Evolutionary conservation across 2,113 vertebrate species (phyloP), one percentile per base, ranked within the genome.

Genomic region (Uria lomvia): DNA sequence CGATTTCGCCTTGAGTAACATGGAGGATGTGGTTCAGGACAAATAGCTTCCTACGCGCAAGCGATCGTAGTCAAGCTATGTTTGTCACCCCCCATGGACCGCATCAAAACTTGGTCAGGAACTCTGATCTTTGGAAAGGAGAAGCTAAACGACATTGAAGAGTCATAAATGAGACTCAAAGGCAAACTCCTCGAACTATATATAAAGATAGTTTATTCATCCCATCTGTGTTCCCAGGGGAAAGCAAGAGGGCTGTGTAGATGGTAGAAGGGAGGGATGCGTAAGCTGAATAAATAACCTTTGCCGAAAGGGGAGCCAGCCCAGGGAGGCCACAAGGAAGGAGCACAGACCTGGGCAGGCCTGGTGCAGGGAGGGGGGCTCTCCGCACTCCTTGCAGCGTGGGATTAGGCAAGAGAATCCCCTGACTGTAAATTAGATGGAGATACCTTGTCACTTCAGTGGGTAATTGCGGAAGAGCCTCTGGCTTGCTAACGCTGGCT

Each of bases 401-500:
- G 21, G 45, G 30, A 68, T n/a, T 34, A 45, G 32, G 40, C 43
- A 78, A 26, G 65, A 75, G 16, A 45, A 40, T 12, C 12, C 8
- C 29, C 52, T 40, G 42, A 6, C 9, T 72, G 80, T 49, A 55
- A 58, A 26, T 12, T 40, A 40, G 40, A 40, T 74, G 43, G 47
- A 63, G 32, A 12, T 40, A 19, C 15, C 20, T 30, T 4, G 0
- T 76, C 16, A 8, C 36, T 84, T 67, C 40, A 65, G 22, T 1
- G 20, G 52, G 49, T 3, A 53, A 8, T 3, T 26, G 62, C 2
- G 2, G 72, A 67, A 43, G 24, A 82, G 12, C 12, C 67, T 30
- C 27, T 78, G 42, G 36, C 47, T 67, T 1, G 0, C 10, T 49
- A 3, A 5, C 0, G 1, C 29, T 15, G 36, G 21, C 34, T 6